Evolutionary conservation across 2,113 vertebrate species (phyloP).

Genomic region (Pagrus major): DNA sequence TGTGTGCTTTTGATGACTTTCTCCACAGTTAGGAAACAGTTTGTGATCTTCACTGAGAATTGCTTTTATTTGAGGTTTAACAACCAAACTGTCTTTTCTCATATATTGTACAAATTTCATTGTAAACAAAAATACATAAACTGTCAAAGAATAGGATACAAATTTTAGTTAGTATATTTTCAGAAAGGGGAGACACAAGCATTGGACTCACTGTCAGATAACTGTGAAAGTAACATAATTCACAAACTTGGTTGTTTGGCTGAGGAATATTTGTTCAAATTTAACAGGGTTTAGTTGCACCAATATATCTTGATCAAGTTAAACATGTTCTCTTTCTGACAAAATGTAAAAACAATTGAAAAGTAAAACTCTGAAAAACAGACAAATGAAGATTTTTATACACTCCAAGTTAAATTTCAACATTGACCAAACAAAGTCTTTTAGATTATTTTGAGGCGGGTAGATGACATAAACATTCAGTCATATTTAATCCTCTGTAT

Average conservation of each 20-base stretch:
- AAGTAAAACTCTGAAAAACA: slow-evolving; percentile 24
- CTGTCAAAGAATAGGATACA: background rate
- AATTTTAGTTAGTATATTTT: background rate
- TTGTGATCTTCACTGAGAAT: background rate
- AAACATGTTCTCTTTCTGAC: slow-evolving; percentile 17
- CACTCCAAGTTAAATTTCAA: background rate
- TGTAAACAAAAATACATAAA: background rate
- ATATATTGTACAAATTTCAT: background rate
- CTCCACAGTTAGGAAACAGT: background rate
- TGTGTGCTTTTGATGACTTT: background rate
- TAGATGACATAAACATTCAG: slow-evolving; percentile 6
- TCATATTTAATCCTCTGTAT: slow-evolving; percentile 21
- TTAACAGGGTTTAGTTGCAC: background rate
- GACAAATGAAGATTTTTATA: background rate
- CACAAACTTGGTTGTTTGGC: background rate
- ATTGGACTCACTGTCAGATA: background rate
- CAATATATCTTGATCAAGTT: background rate
- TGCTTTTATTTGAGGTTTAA: background rate
- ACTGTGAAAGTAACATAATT: too few species aligned
- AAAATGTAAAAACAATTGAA: slow-evolving; percentile 18
- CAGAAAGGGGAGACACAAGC: background rate
- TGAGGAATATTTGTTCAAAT: slow-evolving; percentile 6
- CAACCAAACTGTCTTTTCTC: background rate
- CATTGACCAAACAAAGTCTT: slow-evolving; percentile 7
- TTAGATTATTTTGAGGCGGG: slow-evolving; percentile 15